Base-by-base conservation (phyloP, 2,888 invertebrate genomes). In the Stratiomys singularior region DNA sequence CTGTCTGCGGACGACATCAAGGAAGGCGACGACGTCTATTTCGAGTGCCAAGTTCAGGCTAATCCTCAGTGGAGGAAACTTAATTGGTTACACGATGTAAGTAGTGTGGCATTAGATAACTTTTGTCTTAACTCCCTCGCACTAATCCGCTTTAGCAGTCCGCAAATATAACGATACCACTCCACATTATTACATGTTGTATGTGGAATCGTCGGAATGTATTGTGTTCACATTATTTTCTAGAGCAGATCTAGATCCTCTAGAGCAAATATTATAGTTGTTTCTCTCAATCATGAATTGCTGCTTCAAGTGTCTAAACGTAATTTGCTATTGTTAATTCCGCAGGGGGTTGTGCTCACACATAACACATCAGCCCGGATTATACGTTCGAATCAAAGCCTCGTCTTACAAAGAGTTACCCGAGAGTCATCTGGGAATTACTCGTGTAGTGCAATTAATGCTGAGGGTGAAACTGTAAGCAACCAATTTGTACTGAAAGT, bases 11-110 rank as follows among this genome's bases (percentile, higher is more conserved):
- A 92, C 77, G 94, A 94, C 88, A 94, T 94, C 88, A 94, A 94
- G 86, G 94, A 94, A 86, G 94, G 94, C 30, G 94, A 94, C 84
- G 94, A 94, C 87, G 94, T 94, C 69, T 94, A 94, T 89, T 94
- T 94, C 87, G 94, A 94, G 88, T 94, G 94, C 86, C 93, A 93
- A 88, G 93, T 94, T 83, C 90, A 92, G 82, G 92, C 94, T 82
- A 94, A 94, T 87, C 94, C 94, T 1, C 90, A 91, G 63, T 93
- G 92, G 87, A 90, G 92, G 82, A 92, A 93, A 82, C 90, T 94
- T 77, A 91, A 92, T 78, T 94, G 94, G 94, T 89, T 93, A 80
- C 93, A 94, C 82, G 92, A 94, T 82, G 94, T 94, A 85, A 93
- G 76, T 76, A 52, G 93, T 91, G n/a, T 23, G 21, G 15, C 18